phyloP scores from a whole-genome alignment of 2,113 vertebrate genomes.

The Elanus axillaris region DNA sequence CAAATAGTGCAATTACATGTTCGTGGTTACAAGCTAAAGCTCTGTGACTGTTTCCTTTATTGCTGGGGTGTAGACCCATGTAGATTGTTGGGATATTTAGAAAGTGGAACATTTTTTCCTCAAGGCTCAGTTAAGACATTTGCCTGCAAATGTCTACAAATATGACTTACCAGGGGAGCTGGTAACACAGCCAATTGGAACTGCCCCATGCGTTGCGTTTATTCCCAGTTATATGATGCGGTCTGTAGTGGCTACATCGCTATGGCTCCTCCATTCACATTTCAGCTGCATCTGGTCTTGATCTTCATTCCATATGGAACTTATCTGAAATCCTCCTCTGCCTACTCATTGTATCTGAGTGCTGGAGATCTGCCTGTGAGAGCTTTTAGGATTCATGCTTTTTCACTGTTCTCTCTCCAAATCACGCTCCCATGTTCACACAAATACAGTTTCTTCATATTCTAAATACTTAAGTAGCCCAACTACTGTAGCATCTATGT shows the following conservation, averaged over 20 bases:
- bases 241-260: background rate
- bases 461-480: background rate
- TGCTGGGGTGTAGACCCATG: background rate
- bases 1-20: background rate
- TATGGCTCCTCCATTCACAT: background rate
- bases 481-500: background rate
- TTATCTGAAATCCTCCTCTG: background rate
- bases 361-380: background rate
- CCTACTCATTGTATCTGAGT: background rate
- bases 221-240: background rate
- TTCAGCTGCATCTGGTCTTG: constrained; percentile 31
- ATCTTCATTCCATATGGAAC: constrained; percentile 3
- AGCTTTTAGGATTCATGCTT: background rate
- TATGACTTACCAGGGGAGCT: background rate
- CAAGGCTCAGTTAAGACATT: background rate
- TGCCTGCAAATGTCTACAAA: background rate
- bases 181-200: background rate
- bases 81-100: background rate
- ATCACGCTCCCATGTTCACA: fast-evolving
- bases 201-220: background rate
- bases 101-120: background rate
- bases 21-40: background rate
- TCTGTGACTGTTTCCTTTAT: background rate
- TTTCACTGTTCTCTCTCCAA: background rate
- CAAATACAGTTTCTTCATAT: background rate